Evolutionary conservation across 2,888 invertebrate species (phyloP).

Genomic region (Drosophila pseudotakahashii): DNA sequence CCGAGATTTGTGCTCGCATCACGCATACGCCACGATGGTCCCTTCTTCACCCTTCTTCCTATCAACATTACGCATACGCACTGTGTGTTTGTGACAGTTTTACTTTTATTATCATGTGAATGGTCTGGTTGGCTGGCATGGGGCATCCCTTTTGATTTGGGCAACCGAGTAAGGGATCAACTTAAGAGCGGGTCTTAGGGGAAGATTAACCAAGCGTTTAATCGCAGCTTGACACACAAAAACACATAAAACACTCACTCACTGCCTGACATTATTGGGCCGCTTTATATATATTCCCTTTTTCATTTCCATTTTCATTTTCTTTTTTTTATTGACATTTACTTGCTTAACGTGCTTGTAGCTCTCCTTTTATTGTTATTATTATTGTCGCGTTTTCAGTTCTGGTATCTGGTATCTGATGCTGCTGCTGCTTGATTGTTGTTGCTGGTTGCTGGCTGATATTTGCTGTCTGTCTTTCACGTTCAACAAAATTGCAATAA

Average conservation of each 20-base stretch:
- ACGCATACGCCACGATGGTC: conserved; percentile 27
- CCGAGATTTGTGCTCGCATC: conserved; percentile 30
- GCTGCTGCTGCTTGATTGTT: conserved; percentile 6
- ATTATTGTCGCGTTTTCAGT: conserved; percentile 38
- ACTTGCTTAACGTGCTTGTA: conserved; percentile 67
- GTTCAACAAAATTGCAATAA: conserved; percentile 69
- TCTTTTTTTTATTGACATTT: conserved; percentile 66
- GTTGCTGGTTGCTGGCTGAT: conserved; percentile 14
- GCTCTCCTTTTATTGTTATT: conserved; percentile 40
- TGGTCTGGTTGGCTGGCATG: background rate
- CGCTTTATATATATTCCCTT: conserved; percentile 3
- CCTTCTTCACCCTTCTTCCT: background rate
- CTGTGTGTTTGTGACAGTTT: conserved; percentile 31
- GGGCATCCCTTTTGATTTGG: conserved; percentile 43
- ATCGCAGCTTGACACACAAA: conserved; percentile 62
- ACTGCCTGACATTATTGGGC: conserved; percentile 2
- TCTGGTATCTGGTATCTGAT: conserved; percentile 17
- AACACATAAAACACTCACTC: conserved; percentile 23
- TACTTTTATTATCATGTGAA: conserved; percentile 34
- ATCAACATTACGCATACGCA: conserved; percentile 41
- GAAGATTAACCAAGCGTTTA: conserved; percentile 74
- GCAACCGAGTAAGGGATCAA: conserved; percentile 26
- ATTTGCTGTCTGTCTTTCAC: conserved; percentile 37
- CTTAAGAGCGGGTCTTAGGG: conserved; percentile 50
- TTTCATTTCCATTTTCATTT: too few relatives aligned